A percentile compares a stretch with the other conserved stretches of the same genome.
phyloP scores from a whole-genome alignment of 2,113 vertebrate genomes.

The Lycocorax pyrrhopterus region DNA sequence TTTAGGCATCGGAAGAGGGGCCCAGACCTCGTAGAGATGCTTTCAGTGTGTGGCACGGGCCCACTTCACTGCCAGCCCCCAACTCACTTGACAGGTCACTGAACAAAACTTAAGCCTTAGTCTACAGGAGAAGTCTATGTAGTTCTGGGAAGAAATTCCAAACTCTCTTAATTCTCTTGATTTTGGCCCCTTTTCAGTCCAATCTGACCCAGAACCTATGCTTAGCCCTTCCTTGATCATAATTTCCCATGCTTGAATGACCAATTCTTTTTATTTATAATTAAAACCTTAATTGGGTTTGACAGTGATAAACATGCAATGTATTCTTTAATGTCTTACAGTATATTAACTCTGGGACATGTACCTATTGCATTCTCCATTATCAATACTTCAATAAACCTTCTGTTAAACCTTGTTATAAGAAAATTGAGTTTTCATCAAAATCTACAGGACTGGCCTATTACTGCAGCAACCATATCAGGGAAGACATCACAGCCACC shows the following conservation, averaged over 20 bases:
- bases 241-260: background rate
- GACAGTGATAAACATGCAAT: background rate
- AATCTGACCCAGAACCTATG: background rate
- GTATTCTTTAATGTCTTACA: background rate
- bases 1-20: accelerated
- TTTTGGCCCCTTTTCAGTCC: background rate
- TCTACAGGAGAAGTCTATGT: background rate
- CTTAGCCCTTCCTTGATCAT: background rate
- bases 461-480: background rate
- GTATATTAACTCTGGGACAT: background rate
- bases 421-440: conserved; percentile 55
- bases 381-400: conserved; percentile 53
- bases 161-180: background rate
- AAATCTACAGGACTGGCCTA: background rate
- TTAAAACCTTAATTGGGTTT: background rate
- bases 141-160: background rate
- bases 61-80: background rate
- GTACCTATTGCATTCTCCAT: background rate
- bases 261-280: background rate
- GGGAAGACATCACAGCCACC: background rate
- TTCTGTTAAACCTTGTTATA: conserved; percentile 32
- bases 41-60: background rate
- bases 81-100: background rate
- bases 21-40: background rate
- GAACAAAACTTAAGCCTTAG: background rate